Percentiles rank a stretch among this genome's conserved stretches.
phyloP scores from a whole-genome alignment of 2,113 vertebrate species.

The Triplophysa rosa region DNA sequence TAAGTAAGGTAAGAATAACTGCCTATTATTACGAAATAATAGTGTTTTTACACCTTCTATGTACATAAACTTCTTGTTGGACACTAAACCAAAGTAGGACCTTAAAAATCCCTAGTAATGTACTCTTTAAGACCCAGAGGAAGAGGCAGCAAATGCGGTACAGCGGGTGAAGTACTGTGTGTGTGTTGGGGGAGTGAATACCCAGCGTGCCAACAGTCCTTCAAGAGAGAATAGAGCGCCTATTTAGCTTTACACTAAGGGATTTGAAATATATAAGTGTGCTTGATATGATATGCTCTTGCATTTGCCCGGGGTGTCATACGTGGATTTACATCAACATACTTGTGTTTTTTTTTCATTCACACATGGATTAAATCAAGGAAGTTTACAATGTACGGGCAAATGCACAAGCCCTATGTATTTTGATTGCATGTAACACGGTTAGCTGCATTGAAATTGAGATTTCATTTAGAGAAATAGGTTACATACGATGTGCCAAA shows the following conservation, averaged over 20 bases:
- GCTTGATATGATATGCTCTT: background rate
- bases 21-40: too few species aligned
- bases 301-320: background rate
- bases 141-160: constrained; percentile 19
- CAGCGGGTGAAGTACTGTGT: constrained; percentile 39
- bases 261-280: background rate
- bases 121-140: constrained; percentile 22
- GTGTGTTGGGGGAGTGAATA: constrained; percentile 46
- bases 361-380: background rate
- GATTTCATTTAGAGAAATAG: background rate
- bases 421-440: background rate
- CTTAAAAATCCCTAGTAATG: too few species aligned
- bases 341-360: background rate
- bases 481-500: background rate
- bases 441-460: background rate
- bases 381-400: background rate
- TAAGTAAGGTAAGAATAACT: too few species aligned
- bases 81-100: too few species aligned
- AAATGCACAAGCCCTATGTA: background rate
- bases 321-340: background rate
- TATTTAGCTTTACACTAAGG: constrained; percentile 35
- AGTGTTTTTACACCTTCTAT: too few species aligned
- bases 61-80: too few species aligned
- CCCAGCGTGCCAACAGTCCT: constrained; percentile 58
- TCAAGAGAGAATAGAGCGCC: constrained; percentile 56